phyloP scores from a whole-genome alignment of 53 echinoderm and acorn worm species.

The Arbacia lixula region DNA sequence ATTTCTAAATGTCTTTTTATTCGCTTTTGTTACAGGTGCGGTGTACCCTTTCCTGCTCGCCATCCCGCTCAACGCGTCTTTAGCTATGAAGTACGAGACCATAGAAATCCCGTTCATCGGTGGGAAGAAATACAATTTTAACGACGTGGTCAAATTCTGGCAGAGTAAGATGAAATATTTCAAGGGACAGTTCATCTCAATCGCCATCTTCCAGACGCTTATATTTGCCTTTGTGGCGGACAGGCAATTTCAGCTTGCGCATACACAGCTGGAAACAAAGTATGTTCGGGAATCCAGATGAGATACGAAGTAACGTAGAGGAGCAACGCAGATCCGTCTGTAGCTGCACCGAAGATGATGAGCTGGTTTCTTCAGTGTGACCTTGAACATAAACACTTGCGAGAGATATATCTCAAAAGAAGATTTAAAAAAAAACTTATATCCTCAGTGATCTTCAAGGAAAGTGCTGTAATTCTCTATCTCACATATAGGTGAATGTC shows the following conservation, averaged over 20 bases:
- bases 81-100: conserved; percentile 72
- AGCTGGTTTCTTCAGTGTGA: too few species aligned
- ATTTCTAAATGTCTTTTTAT: too few species aligned
- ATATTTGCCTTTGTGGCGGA: conserved; percentile 73
- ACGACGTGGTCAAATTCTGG: conserved; percentile 70
- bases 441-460: too few species aligned
- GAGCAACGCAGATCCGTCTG: too few species aligned
- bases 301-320: too few species aligned
- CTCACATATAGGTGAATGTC: too few species aligned
- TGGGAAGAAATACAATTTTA: conserved; percentile 31
- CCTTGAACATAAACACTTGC: too few species aligned
- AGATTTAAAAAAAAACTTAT: too few species aligned
- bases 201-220: conserved; percentile 77
- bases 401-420: too few species aligned
- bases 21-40: conserved; percentile 52
- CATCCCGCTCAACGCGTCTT: conserved; percentile 65
- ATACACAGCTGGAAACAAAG: conserved; percentile 10
- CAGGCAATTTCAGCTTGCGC: conserved; percentile 52
- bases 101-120: conserved; percentile 68
- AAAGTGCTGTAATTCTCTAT: too few species aligned
- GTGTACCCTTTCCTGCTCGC: conserved; percentile 72
- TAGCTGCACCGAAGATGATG: too few species aligned
- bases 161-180: conserved; percentile 71
- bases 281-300: neutral
- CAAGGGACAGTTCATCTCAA: conserved; percentile 78